Evolutionary conservation across 2,113 vertebrate species (phyloP).

Genomic region (Crotalus viridis): DNA sequence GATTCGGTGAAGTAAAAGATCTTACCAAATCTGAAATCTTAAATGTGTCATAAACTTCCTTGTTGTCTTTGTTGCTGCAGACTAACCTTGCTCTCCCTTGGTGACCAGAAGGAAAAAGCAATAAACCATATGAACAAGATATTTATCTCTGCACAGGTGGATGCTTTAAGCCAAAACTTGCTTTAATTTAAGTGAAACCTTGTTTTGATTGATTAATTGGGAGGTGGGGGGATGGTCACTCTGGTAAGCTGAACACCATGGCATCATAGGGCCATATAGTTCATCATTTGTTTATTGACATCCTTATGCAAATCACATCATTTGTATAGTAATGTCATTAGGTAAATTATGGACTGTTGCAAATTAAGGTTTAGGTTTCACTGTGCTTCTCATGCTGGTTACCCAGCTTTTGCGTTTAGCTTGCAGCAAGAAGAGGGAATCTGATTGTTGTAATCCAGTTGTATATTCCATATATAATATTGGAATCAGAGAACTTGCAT

Average conservation of each 20-base stretch:
- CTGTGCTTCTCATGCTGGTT: not conserved
- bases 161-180: not conserved
- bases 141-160: not conserved
- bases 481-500: not conserved
- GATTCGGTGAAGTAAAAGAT: not conserved
- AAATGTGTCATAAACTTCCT: not conserved
- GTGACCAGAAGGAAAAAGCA: not conserved
- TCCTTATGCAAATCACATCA: not conserved
- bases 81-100: not conserved
- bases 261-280: not conserved
- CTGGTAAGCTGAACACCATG: not conserved
- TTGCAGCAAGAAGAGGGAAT: not conserved
- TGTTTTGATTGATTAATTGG: not conserved
- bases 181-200: not conserved
- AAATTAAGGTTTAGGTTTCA: not conserved
- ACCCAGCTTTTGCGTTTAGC: not conserved
- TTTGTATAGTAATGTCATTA: not conserved
- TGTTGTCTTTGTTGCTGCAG: not conserved
- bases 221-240: not conserved
- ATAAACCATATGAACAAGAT: not conserved
- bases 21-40: not conserved
- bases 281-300: not conserved
- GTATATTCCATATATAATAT: not conserved
- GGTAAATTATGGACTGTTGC: not conserved
- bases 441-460: not conserved